Conservation (phyloP, 2,888 invertebrate genomes). For the Drosophila pseudotakahashii region DNA sequence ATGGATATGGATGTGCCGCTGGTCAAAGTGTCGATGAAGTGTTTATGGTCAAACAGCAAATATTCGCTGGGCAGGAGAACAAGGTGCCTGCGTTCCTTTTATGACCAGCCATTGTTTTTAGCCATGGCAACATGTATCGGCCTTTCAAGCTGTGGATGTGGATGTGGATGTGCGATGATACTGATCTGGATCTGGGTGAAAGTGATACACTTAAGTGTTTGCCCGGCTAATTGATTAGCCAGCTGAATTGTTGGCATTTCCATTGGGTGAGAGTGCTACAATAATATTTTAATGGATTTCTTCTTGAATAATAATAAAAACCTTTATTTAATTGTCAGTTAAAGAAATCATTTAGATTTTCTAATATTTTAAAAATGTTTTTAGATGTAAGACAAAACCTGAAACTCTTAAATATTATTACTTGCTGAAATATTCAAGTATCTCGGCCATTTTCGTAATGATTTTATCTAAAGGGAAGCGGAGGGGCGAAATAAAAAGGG, state of each 20-base stretch:
- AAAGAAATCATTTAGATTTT: no score
- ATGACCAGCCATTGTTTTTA: slow-evolving; percentile 3
- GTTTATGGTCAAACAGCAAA: slow-evolving; percentile 61
- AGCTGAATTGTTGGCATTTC: not conserved
- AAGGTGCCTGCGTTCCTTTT: slow-evolving; percentile 10
- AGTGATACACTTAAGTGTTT: slow-evolving; percentile 9
- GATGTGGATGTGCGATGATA: not conserved
- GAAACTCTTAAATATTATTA: no score
- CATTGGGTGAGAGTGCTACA: not conserved
- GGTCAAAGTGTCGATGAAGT: slow-evolving; percentile 60
- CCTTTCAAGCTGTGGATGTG: no score
- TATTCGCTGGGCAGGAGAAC: slow-evolving; percentile 9
- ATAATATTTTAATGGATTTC: no score
- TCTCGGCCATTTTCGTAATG: not conserved
- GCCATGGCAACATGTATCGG: slow-evolving; percentile 9
- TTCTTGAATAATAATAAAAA: no score
- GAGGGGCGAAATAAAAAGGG: not conserved
- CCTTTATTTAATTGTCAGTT: no score
- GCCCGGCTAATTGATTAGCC: not conserved
- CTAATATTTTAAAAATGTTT: no score
- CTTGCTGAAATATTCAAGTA: not conserved
- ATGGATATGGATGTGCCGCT: not conserved
- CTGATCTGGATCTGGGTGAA: slow-evolving; percentile 8
- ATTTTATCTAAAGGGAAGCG: not conserved
- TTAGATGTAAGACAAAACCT: no score